phyloP scores from a whole-genome alignment of 2,888 invertebrate genomes.

The Slavum lentiscoides region DNA sequence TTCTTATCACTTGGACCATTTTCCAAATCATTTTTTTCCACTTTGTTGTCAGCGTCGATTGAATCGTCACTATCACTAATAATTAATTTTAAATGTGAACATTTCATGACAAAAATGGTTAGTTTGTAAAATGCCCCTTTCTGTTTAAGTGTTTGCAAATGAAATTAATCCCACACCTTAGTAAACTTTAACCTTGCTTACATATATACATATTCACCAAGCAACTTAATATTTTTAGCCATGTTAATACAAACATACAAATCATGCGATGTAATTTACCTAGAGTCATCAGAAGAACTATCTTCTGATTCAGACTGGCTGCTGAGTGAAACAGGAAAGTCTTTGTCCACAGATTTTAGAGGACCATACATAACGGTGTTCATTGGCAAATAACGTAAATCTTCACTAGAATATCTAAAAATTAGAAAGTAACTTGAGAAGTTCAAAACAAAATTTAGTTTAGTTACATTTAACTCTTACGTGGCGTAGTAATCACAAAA shows the following conservation, averaged over 20 bases:
- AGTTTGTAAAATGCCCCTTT: slow-evolving; percentile 39
- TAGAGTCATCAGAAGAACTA: slow-evolving; percentile 63
- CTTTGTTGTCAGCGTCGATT: slow-evolving; percentile 36
- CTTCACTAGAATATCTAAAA: slow-evolving; percentile 73
- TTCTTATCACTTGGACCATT: slow-evolving; percentile 49
- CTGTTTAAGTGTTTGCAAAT: slow-evolving; percentile 9
- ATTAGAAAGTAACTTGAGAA: slow-evolving; percentile 43
- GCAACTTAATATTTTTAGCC: slow-evolving; percentile 42
- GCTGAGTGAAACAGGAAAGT: slow-evolving; percentile 61
- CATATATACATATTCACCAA: slow-evolving; percentile 39
- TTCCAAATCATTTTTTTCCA: slow-evolving; percentile 31
- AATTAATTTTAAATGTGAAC: slow-evolving; percentile 47
- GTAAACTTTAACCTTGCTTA: slow-evolving; percentile 6
- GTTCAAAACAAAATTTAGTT: slow-evolving; percentile 44
- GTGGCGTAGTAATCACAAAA: slow-evolving; percentile 82
- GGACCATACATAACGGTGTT: slow-evolving; percentile 81
- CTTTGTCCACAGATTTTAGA: slow-evolving; percentile 61
- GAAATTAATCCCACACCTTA: slow-evolving; percentile 38
- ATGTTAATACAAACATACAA: slow-evolving; percentile 38
- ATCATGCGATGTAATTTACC: slow-evolving; percentile 58
- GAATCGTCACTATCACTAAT: slow-evolving; percentile 49
- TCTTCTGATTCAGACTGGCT: slow-evolving; percentile 64
- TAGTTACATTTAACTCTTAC: slow-evolving; percentile 59
- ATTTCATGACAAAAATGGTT: slow-evolving; percentile 27
- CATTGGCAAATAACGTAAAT: slow-evolving; percentile 89